Evolutionary conservation across 2,888 invertebrate species (phyloP), one percentile per base, ranked within the genome.

Genomic region (Leptopilina syphax): DNA sequence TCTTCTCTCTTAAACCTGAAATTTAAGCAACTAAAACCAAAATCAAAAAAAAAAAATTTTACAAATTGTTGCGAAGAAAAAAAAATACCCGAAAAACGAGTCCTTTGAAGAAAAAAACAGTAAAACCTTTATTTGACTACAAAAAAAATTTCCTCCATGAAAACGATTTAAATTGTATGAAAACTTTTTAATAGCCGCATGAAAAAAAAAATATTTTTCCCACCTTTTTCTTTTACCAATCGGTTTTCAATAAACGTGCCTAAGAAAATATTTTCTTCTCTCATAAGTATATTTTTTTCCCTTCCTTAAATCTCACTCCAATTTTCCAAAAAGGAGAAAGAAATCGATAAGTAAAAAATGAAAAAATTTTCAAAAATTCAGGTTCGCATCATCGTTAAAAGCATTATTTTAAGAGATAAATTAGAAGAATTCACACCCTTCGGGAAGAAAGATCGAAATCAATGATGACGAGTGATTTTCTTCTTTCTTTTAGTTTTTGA

Each of bases 141-240:
- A 18, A 18, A 18, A 12, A n/a, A 24, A 73, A 44, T n/a, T 9
- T 12, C 0, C 12, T 18, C 18, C 18, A 18, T 18, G 18, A 34
- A 13, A 13, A 27, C 2, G 24, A 54, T 12, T 34, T 34, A 34
- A 34, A 18, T 18, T 34, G 34, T 34, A 34, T 34, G 54, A 73
- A 73, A 73, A 54, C 27, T 54, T 70, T 70, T 70, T 70, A 57
- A 70, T 57, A 24, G 60, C 54, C 27, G 12, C 50, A 4, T 50
- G 27, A 57, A 73, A 73, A 73, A 73, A 73, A 73, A 34, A 73
- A 50, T 50, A 50, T 50, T 73, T 73, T 73, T 34, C 34, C 27
- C 27, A 73, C 13, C 57, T n/a, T 57, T 34, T 13, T 57, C 34
- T 4, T 34, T 34, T 50, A 54, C 50, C 57, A 34, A 18, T 34